Percentiles rank a stretch among this genome's conserved stretches.
These are phyloP conservation scores for Dynastes maya DNA, from an alignment of 2,888 invertebrate species.

Conservation along the genomic window DNA sequence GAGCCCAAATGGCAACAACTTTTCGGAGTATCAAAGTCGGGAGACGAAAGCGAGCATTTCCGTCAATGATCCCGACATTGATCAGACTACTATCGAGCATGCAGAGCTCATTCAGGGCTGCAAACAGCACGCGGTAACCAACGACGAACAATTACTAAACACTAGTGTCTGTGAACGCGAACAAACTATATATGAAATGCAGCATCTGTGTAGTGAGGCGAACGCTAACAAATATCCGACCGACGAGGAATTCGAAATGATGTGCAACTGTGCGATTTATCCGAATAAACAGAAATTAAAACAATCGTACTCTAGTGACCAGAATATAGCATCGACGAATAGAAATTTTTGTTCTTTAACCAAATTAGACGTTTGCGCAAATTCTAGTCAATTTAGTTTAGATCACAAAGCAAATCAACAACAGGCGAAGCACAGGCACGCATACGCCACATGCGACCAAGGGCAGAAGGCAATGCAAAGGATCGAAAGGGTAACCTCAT, in stretches of 20 bases:
- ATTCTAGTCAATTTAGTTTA: constrained; percentile 70
- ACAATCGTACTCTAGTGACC: constrained; percentile 62
- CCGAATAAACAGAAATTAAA: constrained; percentile 56
- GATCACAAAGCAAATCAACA: constrained; percentile 66
- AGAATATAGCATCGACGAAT: constrained; percentile 60
- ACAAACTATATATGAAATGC: constrained; percentile 59
- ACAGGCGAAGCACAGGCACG: constrained; percentile 62
- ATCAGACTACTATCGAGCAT: constrained; percentile 48
- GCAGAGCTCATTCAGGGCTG: constrained; percentile 49
- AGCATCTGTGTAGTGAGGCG: constrained; percentile 61
- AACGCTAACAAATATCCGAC: constrained; percentile 61
- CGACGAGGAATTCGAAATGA: constrained; percentile 63
- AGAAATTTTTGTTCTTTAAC: constrained; percentile 64
- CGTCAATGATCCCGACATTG: constrained; percentile 50
- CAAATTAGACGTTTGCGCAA: constrained; percentile 63
- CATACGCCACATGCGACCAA: constrained; percentile 71
- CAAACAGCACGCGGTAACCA: constrained; percentile 60
- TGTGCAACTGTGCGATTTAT: constrained; percentile 64
- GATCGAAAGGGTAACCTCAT: constrained; percentile 54
- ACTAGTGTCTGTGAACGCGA: constrained; percentile 54
- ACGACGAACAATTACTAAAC: constrained; percentile 65
- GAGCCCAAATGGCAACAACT: constrained; percentile 66
- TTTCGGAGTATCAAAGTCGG: constrained; percentile 63
- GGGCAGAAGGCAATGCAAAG: constrained; percentile 71
- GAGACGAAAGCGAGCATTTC: constrained; percentile 58